phyloP scores from a whole-genome alignment of 2,797 vertebrate genomes.

The Tragopan temminckii region DNA sequence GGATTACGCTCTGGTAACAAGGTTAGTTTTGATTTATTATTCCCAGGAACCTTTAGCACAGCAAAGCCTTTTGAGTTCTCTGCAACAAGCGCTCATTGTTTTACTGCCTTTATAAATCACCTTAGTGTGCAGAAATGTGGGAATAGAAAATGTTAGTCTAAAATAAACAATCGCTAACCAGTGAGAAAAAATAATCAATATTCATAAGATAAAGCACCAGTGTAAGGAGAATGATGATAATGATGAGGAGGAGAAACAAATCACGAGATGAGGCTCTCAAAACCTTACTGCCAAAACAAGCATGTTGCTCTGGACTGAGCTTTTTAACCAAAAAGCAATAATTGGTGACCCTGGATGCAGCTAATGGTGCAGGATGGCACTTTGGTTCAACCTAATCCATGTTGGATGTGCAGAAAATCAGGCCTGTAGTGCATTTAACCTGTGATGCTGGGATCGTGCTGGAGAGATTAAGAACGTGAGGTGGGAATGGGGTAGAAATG shows the following conservation, averaged over 20 bases:
- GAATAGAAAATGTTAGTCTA: constrained; percentile 40
- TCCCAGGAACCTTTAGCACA: constrained; percentile 39
- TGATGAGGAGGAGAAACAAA: constrained; percentile 49
- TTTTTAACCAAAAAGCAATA: neutral
- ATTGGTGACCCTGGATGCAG: neutral
- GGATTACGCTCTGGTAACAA: constrained; percentile 7
- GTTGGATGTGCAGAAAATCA: neutral
- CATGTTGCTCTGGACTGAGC: neutral
- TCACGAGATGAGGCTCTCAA: neutral
- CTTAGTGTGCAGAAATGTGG: neutral
- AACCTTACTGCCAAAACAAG: neutral
- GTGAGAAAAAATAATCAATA: constrained; percentile 69
- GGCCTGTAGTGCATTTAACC: neutral
- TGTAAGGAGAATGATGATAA: constrained; percentile 23
- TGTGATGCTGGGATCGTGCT: neutral
- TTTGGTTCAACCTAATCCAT: neutral
- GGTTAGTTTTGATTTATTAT: constrained; percentile 62
- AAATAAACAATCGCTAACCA: constrained; percentile 61
- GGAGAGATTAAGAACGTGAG: neutral
- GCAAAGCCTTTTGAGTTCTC: constrained; percentile 38
- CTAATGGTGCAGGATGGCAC: neutral
- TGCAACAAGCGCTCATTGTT: constrained; percentile 14
- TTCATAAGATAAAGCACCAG: constrained; percentile 42
- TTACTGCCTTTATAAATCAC: constrained; percentile 71
- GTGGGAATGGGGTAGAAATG: neutral